A percentile compares a stretch with the other conserved stretches of the same genome.
These are phyloP conservation scores for Melanotaenia duboulayi DNA, from an alignment of 2,113 vertebrate species.

Conservation along the genomic window DNA sequence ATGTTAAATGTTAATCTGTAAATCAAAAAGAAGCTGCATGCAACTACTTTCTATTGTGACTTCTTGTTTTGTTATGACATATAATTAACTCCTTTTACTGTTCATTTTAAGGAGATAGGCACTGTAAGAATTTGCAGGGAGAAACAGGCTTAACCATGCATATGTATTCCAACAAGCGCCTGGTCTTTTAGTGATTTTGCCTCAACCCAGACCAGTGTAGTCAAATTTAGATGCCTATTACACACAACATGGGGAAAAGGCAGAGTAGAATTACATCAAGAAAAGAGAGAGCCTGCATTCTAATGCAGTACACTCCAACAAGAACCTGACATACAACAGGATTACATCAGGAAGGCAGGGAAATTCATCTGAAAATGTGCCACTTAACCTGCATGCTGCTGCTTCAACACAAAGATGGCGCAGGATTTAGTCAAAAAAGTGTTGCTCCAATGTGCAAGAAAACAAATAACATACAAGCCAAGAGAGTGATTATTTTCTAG, in stretches of 20 bases:
- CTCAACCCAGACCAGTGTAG: not conserved
- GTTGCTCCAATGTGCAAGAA: no score
- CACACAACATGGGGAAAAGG: not conserved
- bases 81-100: not conserved
- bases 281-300: not conserved
- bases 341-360: not conserved
- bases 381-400: not conserved
- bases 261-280: not conserved
- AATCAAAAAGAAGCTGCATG: not conserved
- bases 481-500: not conserved
- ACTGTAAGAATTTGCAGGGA: conserved; percentile 12
- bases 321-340: conserved; percentile 3
- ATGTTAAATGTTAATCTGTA: not conserved
- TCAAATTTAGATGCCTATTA: conserved; percentile 3
- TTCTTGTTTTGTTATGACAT: not conserved
- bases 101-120: not conserved
- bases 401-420: not conserved
- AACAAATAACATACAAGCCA: not conserved
- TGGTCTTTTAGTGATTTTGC: conserved; percentile 8
- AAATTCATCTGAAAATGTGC: not conserved
- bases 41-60: not conserved
- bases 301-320: not conserved
- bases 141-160: conserved; percentile 9
- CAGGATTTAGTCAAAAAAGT: no score
- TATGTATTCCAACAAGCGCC: conserved; percentile 3